Evolutionary conservation across 2,888 invertebrate genomes (phyloP), one percentile per base, ranked within the genome.

Genomic region (Synanthedon formicaeformis): DNA sequence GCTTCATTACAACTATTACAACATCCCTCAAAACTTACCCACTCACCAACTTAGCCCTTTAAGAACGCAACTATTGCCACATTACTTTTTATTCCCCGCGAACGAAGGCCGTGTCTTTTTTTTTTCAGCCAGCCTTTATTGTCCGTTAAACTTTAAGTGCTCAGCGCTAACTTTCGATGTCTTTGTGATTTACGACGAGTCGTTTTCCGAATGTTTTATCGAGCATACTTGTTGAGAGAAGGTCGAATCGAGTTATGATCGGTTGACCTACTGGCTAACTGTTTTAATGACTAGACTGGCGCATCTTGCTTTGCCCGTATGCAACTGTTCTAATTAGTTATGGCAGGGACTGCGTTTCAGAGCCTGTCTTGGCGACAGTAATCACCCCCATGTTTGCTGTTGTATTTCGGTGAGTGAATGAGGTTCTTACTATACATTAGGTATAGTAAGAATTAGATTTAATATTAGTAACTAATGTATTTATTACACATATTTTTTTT

Each of bases 141-240:
- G 81, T 81, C 84, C 81, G 85, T 86, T 86, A 87, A 87, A 87
- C 74, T 86, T 87, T 85, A 86, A 86, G 85, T 84, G 82, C 81
- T 85, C 73, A 76, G 76, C 81, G 81, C 78, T 81, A 84, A 86
- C 78, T 87, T 87, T 84, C 81, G 80, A 81, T 83, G 81, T 81
- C 77, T 79, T 69, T 64, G 71, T 85, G 85, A 86, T 85, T 86
- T 85, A 87, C 79, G 85, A 83, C 66, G 68, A 77, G 80, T 75
- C 78, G 78, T 81, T 84, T 23, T 67, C 76, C 74, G 78, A 85
- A 83, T 83, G 85, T 84, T 86, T 87, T 87, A 87, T 86, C 85
- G 86, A 79, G 83, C 83, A 84, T 86, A 81, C 82, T 86, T 81
- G 81, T 81, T 81, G 71, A 81, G 81, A 82, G 83, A 85, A 85